Evolutionary conservation across 2,797 vertebrate species (phyloP).

Genomic region (Pseudotriccus pelzelni): DNA sequence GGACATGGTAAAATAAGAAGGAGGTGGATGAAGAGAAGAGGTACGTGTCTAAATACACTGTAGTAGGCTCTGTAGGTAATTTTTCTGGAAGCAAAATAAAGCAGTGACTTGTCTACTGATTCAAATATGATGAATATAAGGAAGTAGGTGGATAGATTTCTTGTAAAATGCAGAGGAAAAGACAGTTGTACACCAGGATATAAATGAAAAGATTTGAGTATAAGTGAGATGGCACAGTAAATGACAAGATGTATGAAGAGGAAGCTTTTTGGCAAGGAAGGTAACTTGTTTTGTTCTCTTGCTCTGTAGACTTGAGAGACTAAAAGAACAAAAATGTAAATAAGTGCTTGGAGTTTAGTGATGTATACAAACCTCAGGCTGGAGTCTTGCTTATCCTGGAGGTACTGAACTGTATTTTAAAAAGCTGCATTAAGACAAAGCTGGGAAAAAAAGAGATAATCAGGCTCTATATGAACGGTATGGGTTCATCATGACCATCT

Average conservation of each 20-base stretch:
- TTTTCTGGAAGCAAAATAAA: not conserved
- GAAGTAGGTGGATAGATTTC: not conserved
- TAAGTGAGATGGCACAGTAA: constrained; percentile 21
- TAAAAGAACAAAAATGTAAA: constrained; percentile 32
- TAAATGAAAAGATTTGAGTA: constrained; percentile 31
- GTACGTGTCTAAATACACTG: not conserved
- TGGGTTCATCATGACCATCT: not conserved
- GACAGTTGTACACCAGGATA: constrained; percentile 6
- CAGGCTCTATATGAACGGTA: not conserved
- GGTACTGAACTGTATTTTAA: not conserved
- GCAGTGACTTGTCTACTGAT: not conserved
- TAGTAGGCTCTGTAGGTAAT: not conserved
- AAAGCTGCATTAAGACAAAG: not conserved
- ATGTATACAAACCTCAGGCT: not conserved
- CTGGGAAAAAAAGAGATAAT: not conserved
- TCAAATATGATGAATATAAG: not conserved
- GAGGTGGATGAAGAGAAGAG: not conserved
- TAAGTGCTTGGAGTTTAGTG: not conserved
- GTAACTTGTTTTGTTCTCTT: constrained; percentile 12
- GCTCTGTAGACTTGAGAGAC: not conserved
- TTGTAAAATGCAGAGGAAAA: constrained; percentile 34
- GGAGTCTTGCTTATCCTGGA: constrained; percentile 1
- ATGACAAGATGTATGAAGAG: not conserved
- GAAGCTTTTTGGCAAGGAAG: not conserved
- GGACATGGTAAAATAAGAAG: not conserved